Conservation (phyloP, 2,888 invertebrate genomes). For the Biston stratarius region DNA sequence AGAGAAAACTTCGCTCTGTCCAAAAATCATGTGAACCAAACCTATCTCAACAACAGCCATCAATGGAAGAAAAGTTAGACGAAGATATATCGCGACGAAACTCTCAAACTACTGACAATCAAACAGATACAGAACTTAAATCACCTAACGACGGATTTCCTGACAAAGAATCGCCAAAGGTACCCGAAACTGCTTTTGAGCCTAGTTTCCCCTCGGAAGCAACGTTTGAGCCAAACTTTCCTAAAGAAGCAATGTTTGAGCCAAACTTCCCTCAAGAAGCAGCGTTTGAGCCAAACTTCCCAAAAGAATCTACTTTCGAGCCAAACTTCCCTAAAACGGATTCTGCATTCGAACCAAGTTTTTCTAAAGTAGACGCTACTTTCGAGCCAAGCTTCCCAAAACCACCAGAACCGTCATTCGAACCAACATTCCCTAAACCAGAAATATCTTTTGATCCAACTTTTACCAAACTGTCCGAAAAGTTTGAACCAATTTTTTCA, state of each 20-base stretch:
- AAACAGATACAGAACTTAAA: constrained; percentile 53
- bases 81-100: constrained; percentile 59
- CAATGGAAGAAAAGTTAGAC: constrained; percentile 74
- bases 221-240: constrained; percentile 58
- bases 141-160: constrained; percentile 55
- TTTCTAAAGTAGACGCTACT: constrained; percentile 9
- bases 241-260: constrained; percentile 21
- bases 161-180: constrained; percentile 57
- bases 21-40: constrained; percentile 85
- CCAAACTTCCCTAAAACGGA: constrained; percentile 21
- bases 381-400: constrained; percentile 8
- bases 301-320: constrained; percentile 26
- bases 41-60: constrained; percentile 65
- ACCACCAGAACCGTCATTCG: constrained; percentile 3
- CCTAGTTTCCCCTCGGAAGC: constrained; percentile 50
- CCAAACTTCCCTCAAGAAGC: constrained; percentile 22
- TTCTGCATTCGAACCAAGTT: constrained; percentile 17
- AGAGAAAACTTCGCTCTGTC: constrained; percentile 90
- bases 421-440: constrained; percentile 12
- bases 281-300: constrained; percentile 23
- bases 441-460: constrained; percentile 23
- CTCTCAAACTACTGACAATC: constrained; percentile 49
- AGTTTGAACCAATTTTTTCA: constrained; percentile 14
- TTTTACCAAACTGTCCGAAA: constrained; percentile 3
- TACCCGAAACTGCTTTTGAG: constrained; percentile 66